Evolutionary conservation across 2,888 invertebrate genomes (phyloP), one percentile per base, ranked within the genome.

Genomic region (Petrolisthes manimaculis): DNA sequence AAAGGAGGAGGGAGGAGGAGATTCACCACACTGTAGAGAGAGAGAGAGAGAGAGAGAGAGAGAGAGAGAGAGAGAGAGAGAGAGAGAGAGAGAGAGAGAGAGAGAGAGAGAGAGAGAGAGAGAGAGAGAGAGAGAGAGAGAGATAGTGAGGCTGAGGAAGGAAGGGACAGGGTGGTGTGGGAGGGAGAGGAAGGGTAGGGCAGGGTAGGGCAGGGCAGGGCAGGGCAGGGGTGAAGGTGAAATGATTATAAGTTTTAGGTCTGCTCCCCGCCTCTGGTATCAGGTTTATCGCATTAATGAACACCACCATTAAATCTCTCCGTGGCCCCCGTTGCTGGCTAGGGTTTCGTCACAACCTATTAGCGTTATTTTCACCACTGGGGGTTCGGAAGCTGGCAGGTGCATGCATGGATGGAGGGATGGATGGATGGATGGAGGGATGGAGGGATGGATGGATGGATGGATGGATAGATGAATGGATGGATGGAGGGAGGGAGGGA

Each of bases 71-170:
- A 71, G 71, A 71, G 71, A 71, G 71, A 71, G n/a, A 14, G 79
- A 53, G 54, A 80, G 54, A 53, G 71, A 71, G n/a, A 14, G 79
- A 53, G 54, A 80, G 54, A 81, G 81, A 81, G 56, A 82, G 24
- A 61, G 67, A 67, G 71, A 71, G n/a, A 24, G 14, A 6, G 24
- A 6, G n/a, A n/a, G 24, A 6, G n/a, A n/a, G 24, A n/a, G 24
- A 6, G n/a, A 24, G 24, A 24, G 24, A 6, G 24, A 14, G 9
- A 71, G 71, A 71, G 71, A 71, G 71, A 71, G n/a, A 14, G 79
- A 53, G 54, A 80, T n/a, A n/a, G n/a, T n/a, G 54, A 53, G 37
- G 37, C 37, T 37, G 37, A 37, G 37, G 37, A 37, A 37, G 37
- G 37, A 37, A 37, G 37, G 37, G 37, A 0, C 37, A 37, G 37